Base-by-base conservation (phyloP, 2,888 invertebrate species). In the Eupithecia insigniata region DNA sequence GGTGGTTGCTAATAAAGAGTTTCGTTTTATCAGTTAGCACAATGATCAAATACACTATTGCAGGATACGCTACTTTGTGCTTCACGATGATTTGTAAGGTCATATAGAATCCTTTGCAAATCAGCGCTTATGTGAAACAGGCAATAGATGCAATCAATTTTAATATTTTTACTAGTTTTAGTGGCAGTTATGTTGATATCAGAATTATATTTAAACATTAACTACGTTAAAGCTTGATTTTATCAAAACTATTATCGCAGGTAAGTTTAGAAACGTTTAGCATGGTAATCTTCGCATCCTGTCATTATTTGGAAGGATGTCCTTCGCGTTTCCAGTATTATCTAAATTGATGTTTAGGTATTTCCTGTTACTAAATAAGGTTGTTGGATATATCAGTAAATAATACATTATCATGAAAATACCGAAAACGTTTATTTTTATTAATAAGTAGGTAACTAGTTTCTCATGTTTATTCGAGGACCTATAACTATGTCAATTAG, bases 1-100 rank as follows among this genome's bases (percentile, higher is more conserved):
- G 88, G 88, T 78, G 66, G 69, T n/a, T 82, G 80, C 80, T 83
- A 87, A 85, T 84, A 81, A 81, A 84, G 81, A 86, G 79, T 82
- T 81, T 82, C 81, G 78, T 86, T 80, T 81, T 78, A 78, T 22
- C 36, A 46, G 28, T 68, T 79, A 80, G 79, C 80, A 86, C 84
- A 87, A 87, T 87, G 78, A 79, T 74, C 79, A 79, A 64, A 72
- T 73, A 30, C 30, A 22, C 14, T 36, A 36, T 22, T 34, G 78
- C 86, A 84, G 87, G 86, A 88, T 82, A 85, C 79, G 76, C 75
- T 78, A 79, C 69, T 51, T 68, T 62, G 70, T 68, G 69, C 39
- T 69, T 64, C 64, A 65, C 36, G 58, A 60, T 78, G 72, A 66
- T 73, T 69, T 70, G 71, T 81, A 80, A 84, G 82, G 83, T 74